phyloP scores from a whole-genome alignment of 2,797 vertebrate genomes.

The Petrocephalus schoutedeni region DNA sequence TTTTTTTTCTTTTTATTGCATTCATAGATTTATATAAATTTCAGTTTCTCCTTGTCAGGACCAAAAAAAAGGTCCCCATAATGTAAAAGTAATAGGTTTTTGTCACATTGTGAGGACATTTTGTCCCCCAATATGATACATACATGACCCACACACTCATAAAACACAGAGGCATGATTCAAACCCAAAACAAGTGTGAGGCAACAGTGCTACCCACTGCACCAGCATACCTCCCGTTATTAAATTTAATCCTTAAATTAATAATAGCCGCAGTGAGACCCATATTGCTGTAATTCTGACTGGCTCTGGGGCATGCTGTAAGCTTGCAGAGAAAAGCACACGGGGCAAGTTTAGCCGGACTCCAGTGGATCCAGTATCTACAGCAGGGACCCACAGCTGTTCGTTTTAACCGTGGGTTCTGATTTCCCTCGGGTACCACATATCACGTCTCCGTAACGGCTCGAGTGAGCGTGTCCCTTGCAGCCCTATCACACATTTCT shows the following conservation, averaged over 20 bases:
- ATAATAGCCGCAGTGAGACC: background rate
- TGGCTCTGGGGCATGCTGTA: constrained; percentile 1
- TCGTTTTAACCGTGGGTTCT: background rate
- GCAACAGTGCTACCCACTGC: background rate
- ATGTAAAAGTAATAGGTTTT: background rate
- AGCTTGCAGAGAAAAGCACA: background rate
- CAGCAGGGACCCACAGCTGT: background rate
- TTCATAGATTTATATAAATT: too few relatives aligned
- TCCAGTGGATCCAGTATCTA: background rate
- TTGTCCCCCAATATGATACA: background rate
- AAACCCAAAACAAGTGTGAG: background rate
- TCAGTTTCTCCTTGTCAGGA: background rate
- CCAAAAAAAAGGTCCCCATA: background rate
- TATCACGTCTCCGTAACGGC: background rate
- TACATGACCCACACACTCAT: background rate
- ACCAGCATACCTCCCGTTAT: background rate
- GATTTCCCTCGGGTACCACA: background rate
- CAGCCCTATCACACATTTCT: background rate
- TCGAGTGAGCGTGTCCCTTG: background rate
- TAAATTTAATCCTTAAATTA: background rate
- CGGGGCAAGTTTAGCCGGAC: background rate
- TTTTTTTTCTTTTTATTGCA: too few relatives aligned
- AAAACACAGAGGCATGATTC: background rate
- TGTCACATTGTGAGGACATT: background rate
- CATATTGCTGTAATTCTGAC: background rate